Percentiles rank a stretch among this genome's conserved stretches.
phyloP scores from a whole-genome alignment of 2,888 invertebrate species.

The Alloplasta piceator region DNA sequence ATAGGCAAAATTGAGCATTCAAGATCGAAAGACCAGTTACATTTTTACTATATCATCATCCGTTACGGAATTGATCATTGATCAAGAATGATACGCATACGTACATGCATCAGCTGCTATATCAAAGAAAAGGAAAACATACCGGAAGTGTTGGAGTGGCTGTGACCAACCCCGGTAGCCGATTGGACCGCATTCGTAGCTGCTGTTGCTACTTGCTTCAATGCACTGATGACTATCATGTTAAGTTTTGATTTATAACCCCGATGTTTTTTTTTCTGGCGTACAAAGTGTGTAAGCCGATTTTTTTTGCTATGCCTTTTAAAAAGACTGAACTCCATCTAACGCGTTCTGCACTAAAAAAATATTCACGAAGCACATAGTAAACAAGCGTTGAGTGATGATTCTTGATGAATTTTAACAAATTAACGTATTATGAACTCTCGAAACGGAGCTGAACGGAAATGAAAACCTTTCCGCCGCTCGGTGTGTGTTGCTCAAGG shows the following conservation, averaged over 20 bases:
- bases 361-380: neutral
- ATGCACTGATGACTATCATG: conserved; percentile 80
- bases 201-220: conserved; percentile 80
- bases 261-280: conserved; percentile 8
- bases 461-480: conserved; percentile 12
- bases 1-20: too few species aligned
- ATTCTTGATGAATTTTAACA: neutral
- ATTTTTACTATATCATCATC: too few species aligned
- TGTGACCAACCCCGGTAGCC: conserved; percentile 74
- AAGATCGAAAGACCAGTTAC: too few species aligned
- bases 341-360: conserved; percentile 2
- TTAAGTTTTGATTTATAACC: conserved; percentile 54
- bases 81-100: too few species aligned
- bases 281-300: neutral
- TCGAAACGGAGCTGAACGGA: conserved; percentile 56
- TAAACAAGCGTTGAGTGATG: neutral
- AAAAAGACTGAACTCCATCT: neutral
- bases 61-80: too few species aligned
- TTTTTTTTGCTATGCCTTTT: neutral
- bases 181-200: conserved; percentile 80
- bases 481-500: conserved; percentile 29
- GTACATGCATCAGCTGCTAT: too few species aligned
- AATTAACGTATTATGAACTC: conserved; percentile 11
- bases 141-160: conserved; percentile 75
- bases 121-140: conserved; percentile 61